phyloP scores from a whole-genome alignment of 2,113 vertebrate genomes.

The Ascaphus truei region DNA sequence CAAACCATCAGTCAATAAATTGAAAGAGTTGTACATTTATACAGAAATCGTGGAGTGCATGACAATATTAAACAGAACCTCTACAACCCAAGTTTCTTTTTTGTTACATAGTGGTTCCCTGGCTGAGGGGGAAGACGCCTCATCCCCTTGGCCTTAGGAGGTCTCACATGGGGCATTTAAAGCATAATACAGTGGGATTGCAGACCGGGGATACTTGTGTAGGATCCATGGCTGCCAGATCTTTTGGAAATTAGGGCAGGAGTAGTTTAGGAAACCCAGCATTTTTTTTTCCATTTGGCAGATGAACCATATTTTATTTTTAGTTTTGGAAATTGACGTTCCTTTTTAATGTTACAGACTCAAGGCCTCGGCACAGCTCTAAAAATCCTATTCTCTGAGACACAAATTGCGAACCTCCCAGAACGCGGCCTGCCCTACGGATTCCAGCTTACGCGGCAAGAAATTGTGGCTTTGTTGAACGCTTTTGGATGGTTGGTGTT shows the following conservation, averaged over 20 bases:
- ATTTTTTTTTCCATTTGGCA: not conserved
- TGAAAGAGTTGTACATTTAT: too few species aligned
- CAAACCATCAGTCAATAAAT: too few species aligned
- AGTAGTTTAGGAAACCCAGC: too few species aligned
- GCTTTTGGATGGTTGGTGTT: conserved; percentile 83
- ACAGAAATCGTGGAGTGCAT: too few species aligned
- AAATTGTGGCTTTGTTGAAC: conserved; percentile 87
- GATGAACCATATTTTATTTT: not conserved
- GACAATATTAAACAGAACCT: too few species aligned
- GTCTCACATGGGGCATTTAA: too few species aligned
- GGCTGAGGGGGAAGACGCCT: too few species aligned
- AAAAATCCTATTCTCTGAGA: conserved; percentile 90
- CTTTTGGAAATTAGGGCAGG: too few species aligned
- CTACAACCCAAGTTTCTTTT: too few species aligned
- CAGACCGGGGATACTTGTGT: not conserved
- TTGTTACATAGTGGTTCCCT: too few species aligned
- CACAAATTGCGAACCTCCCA: conserved; percentile 77
- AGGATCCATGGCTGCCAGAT: not conserved
- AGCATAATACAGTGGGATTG: too few species aligned
- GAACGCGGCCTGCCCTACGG: conserved; percentile 61
- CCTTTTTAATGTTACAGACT: conserved; percentile 59
- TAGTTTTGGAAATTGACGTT: not conserved
- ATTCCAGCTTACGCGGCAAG: conserved; percentile 87
- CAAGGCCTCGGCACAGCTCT: conserved; percentile 87
- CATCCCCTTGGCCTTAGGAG: too few species aligned